phyloP scores from a whole-genome alignment of 2,113 vertebrate genomes.

The Sinosuthora webbiana region DNA sequence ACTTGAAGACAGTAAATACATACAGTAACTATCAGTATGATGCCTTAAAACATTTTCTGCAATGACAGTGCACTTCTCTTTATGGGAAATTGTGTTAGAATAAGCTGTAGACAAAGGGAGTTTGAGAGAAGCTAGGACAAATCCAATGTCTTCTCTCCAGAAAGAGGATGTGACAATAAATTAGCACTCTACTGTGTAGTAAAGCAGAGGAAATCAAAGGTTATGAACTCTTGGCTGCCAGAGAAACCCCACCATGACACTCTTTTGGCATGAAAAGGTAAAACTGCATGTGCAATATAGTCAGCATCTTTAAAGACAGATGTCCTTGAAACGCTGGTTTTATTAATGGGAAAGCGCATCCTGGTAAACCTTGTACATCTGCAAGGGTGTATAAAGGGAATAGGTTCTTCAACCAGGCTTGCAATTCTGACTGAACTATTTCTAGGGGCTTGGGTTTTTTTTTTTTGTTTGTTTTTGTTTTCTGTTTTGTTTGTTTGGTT shows the following conservation, averaged over 20 bases:
- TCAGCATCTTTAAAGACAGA: background rate
- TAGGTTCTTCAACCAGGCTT: background rate
- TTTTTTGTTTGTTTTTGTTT: too few species aligned
- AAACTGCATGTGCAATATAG: background rate
- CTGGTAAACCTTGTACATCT: background rate
- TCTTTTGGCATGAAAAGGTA: background rate
- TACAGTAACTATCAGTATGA: background rate
- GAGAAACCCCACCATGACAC: background rate
- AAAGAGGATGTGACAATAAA: background rate
- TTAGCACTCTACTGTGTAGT: background rate
- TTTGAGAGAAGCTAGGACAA: background rate
- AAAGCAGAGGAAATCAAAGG: background rate
- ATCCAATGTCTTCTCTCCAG: background rate
- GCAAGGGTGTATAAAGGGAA: background rate
- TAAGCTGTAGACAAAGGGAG: background rate
- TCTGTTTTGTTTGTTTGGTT: too few species aligned
- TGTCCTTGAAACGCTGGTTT: background rate
- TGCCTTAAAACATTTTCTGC: background rate
- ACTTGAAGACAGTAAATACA: background rate
- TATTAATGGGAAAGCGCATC: background rate
- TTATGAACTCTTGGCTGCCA: background rate
- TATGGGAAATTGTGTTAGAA: background rate
- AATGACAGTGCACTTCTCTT: background rate
- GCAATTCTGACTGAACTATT: background rate
- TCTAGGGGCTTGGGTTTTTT: rapidly evolving